Percentiles rank a stretch among this genome's conserved stretches.
Evolutionary conservation across 2,797 vertebrate species (phyloP).

Genomic region (Cephalopachus bancanus): DNA sequence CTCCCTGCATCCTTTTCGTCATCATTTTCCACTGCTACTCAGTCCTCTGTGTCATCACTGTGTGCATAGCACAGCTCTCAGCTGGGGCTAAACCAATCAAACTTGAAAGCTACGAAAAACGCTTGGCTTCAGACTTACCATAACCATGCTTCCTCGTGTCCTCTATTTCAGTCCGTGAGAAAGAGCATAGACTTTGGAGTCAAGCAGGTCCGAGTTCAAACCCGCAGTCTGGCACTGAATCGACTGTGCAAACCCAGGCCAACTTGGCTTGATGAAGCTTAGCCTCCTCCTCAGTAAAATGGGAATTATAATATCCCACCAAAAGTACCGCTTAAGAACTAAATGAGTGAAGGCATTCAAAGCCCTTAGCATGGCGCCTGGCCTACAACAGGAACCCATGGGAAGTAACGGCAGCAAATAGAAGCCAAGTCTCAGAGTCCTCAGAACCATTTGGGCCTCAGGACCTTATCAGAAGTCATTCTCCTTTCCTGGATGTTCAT

Average conservation of each 20-base stretch:
- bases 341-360: background rate
- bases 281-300: constrained; percentile 56
- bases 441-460: background rate
- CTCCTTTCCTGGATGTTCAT: background rate
- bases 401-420: background rate
- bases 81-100: background rate
- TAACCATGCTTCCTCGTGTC: background rate
- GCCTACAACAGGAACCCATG: background rate
- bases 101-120: background rate
- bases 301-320: background rate
- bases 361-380: background rate
- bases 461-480: constrained; percentile 58
- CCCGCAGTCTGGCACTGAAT: background rate
- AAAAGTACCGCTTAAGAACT: background rate
- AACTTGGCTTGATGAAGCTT: constrained; percentile 16
- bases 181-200: background rate
- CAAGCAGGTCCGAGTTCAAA: background rate
- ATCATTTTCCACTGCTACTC: background rate
- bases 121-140: background rate
- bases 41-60: background rate
- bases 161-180: background rate
- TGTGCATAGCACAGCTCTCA: background rate
- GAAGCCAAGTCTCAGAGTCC: constrained; percentile 33
- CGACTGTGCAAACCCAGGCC: background rate
- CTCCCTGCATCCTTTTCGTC: background rate